Base-by-base conservation (phyloP, 2,888 invertebrate genomes). In the Nomada fabriciana region DNA sequence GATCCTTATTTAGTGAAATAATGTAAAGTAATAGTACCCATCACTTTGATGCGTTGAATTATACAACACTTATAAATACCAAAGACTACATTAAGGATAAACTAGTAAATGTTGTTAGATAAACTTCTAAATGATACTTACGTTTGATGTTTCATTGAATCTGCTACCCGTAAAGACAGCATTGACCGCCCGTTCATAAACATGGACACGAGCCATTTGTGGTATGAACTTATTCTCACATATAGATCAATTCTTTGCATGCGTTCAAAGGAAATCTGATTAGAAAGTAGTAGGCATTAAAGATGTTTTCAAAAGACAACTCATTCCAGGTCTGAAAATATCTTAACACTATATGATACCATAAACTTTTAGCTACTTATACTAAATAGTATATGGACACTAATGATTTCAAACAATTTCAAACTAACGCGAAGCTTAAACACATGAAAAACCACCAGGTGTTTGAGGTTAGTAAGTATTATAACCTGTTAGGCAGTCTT, bases 181-280 rank as follows among this genome's bases (percentile, higher is more conserved):
- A 23, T 87, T 52, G 0, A 87, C 47, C 13, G 64, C 20, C 2
- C 89, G 80, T n/a, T 67, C 61, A 13, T 87, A 90, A 3, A 78
- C 10, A 1, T 53, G 20, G 13, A 60, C 82, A 50, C 89, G 86
- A 60, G 89, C 89, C 89, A 90, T 90, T 50, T 68, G 36, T 25
- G 1, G 13, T 36, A 25, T 50, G 18, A 70, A 71, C 50, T 77
- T 53, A 61, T 29, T 65, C 47, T 47, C 11, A 36, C 10, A 25
- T 50, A 15, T 20, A 61, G 43, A 15, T 0, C 20, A n/a, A 53
- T 2, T 42, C 4, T 7, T 60, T 20, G 11, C 5, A 29, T 55
- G 4, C 3, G 0, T 20, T 25, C 13, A 25, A 10, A 25, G 15
- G 3, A 47, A 67, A 20, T 53, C 55, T 50, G 36, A 50, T 23